These are phyloP conservation scores for Salticus scenicus DNA, from an alignment of 2,888 invertebrate genomes.

Conservation along the genomic window DNA sequence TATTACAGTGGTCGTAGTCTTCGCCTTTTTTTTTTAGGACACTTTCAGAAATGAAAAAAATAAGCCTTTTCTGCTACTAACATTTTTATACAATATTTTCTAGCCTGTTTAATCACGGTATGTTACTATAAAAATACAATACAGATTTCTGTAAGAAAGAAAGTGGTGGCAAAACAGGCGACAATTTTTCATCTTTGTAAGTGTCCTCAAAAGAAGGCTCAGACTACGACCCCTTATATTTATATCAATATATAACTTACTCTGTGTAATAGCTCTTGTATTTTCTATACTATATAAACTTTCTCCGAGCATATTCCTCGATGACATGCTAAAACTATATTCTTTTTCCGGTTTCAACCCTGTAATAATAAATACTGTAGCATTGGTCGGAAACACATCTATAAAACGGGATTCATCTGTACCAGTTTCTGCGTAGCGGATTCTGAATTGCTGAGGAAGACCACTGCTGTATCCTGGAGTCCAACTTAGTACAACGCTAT, in stretches of 20 bases:
- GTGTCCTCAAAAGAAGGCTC: too few relatives aligned
- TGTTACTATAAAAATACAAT: too few relatives aligned
- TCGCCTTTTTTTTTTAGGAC: too few relatives aligned
- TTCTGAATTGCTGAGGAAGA: slow-evolving; percentile 85
- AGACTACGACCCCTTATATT: too few relatives aligned
- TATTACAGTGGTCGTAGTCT: too few relatives aligned
- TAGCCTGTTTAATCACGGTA: too few relatives aligned
- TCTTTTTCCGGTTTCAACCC: slow-evolving; percentile 87
- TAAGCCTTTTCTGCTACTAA: too few relatives aligned
- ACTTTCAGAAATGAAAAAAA: too few relatives aligned
- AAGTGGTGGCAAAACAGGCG: too few relatives aligned
- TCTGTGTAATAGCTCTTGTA: slow-evolving; percentile 88
- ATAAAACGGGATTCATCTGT: slow-evolving; percentile 79
- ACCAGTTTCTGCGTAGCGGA: slow-evolving; percentile 81
- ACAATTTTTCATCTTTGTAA: too few relatives aligned
- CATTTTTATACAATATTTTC: too few relatives aligned
- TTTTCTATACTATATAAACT: slow-evolving; percentile 89
- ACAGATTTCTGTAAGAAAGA: too few relatives aligned
- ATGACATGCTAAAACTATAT: slow-evolving; percentile 92
- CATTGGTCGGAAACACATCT: slow-evolving; percentile 83
- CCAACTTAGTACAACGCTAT: slow-evolving; percentile 89
- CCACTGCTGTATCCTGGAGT: slow-evolving; percentile 97
- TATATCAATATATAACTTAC: slow-evolving; percentile 84
- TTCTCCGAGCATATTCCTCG: slow-evolving; percentile 89
- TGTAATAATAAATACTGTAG: slow-evolving; percentile 81